Conservation (phyloP, 2,113 vertebrate species). For the Neolamprologus sp. region DNA sequence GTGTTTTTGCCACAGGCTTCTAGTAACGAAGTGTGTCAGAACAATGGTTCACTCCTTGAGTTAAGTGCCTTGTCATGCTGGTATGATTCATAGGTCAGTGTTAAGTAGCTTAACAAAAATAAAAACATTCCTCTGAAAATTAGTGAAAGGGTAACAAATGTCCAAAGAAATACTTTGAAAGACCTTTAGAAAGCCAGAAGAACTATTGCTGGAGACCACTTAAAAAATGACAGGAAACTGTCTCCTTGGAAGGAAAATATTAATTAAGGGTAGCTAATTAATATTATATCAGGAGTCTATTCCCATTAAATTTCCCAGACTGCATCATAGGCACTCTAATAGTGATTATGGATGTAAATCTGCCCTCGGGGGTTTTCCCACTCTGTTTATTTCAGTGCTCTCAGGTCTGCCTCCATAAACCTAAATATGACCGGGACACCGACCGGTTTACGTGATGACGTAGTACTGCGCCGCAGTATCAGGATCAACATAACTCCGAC, state of each 20-base stretch:
- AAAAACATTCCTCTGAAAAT: not conserved
- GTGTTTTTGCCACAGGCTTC: not conserved
- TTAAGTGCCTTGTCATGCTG: not conserved
- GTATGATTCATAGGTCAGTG: not conserved
- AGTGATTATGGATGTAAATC: not conserved
- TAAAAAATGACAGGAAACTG: not conserved
- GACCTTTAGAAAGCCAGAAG: not conserved
- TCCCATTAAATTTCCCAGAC: not conserved
- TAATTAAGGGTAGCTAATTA: not conserved
- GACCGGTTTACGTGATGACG: conserved; percentile 41
- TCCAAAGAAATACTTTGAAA: not conserved
- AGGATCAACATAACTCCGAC: conserved; percentile 40
- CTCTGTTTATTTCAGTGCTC: conserved; percentile 35
- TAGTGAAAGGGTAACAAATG: not conserved
- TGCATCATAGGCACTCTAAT: not conserved
- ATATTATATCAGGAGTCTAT: not conserved
- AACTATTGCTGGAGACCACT: not conserved
- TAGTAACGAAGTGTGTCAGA: not conserved
- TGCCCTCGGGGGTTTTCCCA: conserved; percentile 42
- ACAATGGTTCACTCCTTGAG: not conserved
- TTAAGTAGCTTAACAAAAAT: not conserved
- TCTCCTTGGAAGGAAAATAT: not conserved
- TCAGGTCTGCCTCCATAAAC: not conserved
- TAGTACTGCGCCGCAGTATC: not conserved
- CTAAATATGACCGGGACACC: not conserved